Percentiles rank a stretch among this genome's conserved stretches.
Conservation (phyloP, 1,140 invertebrate species). For the Hirudo medicinalis region DNA sequence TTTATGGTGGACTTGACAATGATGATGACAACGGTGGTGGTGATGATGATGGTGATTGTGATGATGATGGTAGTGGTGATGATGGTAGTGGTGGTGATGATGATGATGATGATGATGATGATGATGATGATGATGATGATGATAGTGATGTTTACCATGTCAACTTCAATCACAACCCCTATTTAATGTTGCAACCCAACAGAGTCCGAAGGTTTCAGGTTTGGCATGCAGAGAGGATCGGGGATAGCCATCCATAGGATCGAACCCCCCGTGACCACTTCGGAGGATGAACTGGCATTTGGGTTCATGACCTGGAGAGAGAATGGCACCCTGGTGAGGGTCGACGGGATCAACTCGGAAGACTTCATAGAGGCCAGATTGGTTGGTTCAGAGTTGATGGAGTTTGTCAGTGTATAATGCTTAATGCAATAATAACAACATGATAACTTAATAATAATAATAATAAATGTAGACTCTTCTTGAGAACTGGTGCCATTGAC, state of each 20-base stretch:
- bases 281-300: constrained; percentile 30
- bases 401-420: no score
- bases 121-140: no score
- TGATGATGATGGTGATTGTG: background rate
- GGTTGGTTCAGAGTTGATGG: constrained; percentile 25
- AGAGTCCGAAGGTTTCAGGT: constrained; percentile 33
- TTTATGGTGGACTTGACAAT: no score
- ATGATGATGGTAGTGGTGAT: background rate
- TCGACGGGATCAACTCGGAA: constrained; percentile 26
- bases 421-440: no score
- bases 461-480: no score
- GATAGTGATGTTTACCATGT: no score
- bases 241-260: constrained; percentile 30
- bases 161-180: background rate
- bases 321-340: constrained; percentile 29
- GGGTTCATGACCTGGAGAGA: constrained; percentile 34
- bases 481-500: no score
- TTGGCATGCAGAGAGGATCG: constrained; percentile 23
- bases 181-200: constrained; percentile 2
- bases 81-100: no score
- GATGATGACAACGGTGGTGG: background rate
- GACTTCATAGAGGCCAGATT: constrained; percentile 33
- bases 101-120: background rate
- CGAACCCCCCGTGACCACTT: constrained; percentile 22
- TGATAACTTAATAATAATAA: no score